Percentiles rank a stretch among this genome's conserved stretches.
phyloP scores from a whole-genome alignment of 2,113 vertebrate species.

The Maccullochella peelii region DNA sequence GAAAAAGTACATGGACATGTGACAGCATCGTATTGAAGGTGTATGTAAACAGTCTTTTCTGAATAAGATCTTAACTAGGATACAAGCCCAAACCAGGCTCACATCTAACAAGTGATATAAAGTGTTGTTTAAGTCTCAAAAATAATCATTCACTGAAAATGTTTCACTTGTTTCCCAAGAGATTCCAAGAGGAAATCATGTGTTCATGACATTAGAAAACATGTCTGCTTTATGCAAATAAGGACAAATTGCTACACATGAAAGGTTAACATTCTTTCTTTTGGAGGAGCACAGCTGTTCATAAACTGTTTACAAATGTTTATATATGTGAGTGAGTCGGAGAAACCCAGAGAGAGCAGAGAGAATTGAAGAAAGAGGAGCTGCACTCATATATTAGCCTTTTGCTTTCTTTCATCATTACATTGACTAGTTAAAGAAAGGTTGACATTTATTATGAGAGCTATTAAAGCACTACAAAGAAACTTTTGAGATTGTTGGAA shows the following conservation, averaged over 20 bases:
- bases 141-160: not conserved
- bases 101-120: not conserved
- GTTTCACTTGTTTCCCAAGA: not conserved
- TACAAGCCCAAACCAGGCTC: not conserved
- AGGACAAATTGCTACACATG: not conserved
- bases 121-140: not conserved
- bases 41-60: not conserved
- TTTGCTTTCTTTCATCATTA: not conserved
- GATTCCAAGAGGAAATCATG: not conserved
- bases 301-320: slow-evolving; percentile 50
- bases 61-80: not conserved
- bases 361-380: not conserved
- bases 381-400: too few relatives aligned
- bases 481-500: not conserved
- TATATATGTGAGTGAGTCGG: slow-evolving; percentile 10
- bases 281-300: not conserved
- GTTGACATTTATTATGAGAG: not conserved
- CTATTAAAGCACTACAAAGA: not conserved
- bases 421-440: not conserved
- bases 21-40: not conserved
- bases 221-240: slow-evolving; percentile 6
- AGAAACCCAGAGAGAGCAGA: not conserved
- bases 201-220: not conserved
- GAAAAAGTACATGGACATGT: not conserved
- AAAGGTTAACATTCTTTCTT: slow-evolving; percentile 23